Evolutionary conservation across 1,140 invertebrate genomes (phyloP), one percentile per base, ranked within the genome.

Genomic region (Acromyrmex charruanus): DNA sequence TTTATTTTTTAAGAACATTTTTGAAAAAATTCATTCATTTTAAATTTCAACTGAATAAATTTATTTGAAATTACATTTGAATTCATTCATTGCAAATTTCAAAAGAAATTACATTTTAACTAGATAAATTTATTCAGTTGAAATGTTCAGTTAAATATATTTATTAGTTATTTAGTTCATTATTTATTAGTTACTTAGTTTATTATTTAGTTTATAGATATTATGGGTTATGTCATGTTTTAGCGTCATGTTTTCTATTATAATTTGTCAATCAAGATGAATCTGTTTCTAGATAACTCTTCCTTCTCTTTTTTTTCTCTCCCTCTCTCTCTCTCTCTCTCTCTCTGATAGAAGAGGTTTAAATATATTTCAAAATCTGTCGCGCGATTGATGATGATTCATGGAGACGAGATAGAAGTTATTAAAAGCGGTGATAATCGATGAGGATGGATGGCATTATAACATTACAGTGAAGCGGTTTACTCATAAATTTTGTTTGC

Each of bases 381-480:
- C 53, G 35, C 66, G 75, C 55, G 58, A 59, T 58, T 35, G 63
- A 80, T 90, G 85, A 87, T 81, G 88, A 90, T 90, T 82, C 88
- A 71, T 74, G 77, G 58, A 74, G 65, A 68, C 66, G 63, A 87
- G 89, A 90, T 80, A 59, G 85, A 84, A 79, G 72, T 89, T 89
- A 90, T 90, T 90, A 89, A 90, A 90, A 89, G 88, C 85, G 65
- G 58, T 77, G 89, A 87, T 90, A 90, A 90, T 90, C 89, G 89
- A 90, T 90, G 89, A 89, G 88, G 89, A 90, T 90, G 89, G 88
- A 90, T 90, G 88, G 75, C 61, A 86, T 87, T 87, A 88, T 90
- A 84, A 84, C 88, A 85, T 89, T 87, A 89, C 88, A 61, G 25
- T 61, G 59, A 75, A 89, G 79, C 88, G 53, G 69, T 90, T 90